phyloP scores from a whole-genome alignment of 2,888 invertebrate species.

The Caenorhabditis wallacei region DNA sequence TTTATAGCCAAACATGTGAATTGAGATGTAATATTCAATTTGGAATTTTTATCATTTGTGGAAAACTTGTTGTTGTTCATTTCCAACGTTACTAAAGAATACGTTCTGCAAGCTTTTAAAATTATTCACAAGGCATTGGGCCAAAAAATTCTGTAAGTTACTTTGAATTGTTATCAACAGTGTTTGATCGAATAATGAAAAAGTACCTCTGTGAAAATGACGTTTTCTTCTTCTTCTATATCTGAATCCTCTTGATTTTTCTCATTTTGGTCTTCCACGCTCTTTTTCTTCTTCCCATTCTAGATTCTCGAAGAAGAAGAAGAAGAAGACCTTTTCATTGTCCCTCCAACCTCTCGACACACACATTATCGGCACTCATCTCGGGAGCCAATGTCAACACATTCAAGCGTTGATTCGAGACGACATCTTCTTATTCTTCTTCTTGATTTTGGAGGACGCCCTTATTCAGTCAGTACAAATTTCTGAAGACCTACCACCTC shows the following conservation, averaged over 20 bases:
- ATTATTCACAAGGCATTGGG: too few species aligned
- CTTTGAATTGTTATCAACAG: not conserved
- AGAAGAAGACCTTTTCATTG: slow-evolving; percentile 21
- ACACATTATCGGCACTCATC: slow-evolving; percentile 63
- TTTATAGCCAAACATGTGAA: too few species aligned
- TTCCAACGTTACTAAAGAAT: too few species aligned
- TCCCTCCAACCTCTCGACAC: slow-evolving; percentile 45
- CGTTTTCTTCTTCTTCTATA: not conserved
- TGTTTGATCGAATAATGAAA: too few species aligned
- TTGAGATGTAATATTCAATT: too few species aligned
- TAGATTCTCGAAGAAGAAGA: not conserved
- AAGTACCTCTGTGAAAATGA: not conserved
- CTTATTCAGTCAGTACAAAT: slow-evolving; percentile 24
- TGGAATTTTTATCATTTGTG: too few species aligned
- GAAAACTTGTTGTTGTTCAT: too few species aligned
- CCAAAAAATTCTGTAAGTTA: too few species aligned
- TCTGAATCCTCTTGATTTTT: slow-evolving; percentile 43
- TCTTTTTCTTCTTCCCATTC: slow-evolving; percentile 19
- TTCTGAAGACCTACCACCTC: not conserved
- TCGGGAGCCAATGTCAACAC: slow-evolving; percentile 65
- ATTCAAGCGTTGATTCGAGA: slow-evolving; percentile 59
- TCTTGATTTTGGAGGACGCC: not conserved
- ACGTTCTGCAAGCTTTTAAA: too few species aligned
- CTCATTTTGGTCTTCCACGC: slow-evolving; percentile 35
- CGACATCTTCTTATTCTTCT: slow-evolving; percentile 31